Percentiles rank a stretch among this genome's conserved stretches.
phyloP scores from a whole-genome alignment of 1,140 invertebrate species.

The Drosophila guanche region DNA sequence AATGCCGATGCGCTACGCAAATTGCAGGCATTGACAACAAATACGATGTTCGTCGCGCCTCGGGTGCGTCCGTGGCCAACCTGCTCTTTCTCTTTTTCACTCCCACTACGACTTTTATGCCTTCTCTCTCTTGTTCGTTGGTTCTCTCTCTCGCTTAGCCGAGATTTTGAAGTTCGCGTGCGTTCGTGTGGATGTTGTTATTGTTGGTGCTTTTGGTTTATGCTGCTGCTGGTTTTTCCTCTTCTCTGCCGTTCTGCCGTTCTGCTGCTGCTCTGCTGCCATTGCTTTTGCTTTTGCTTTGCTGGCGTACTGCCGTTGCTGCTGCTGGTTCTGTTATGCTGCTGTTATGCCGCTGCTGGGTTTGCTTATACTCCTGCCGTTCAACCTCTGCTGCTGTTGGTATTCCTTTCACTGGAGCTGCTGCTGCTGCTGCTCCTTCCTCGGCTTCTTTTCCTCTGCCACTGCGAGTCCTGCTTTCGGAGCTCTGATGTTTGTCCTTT shows the following conservation, averaged over 20 bases:
- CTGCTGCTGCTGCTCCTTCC: constrained; percentile 45
- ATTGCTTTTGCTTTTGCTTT: constrained; percentile 5
- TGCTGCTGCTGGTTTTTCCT: too few species aligned
- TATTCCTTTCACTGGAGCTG: constrained; percentile 2
- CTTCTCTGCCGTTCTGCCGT: too few species aligned
- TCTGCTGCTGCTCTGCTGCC: too few species aligned
- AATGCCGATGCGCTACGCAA: constrained; percentile 76
- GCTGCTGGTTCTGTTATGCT: constrained; percentile 7
- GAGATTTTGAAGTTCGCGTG: constrained; percentile 30
- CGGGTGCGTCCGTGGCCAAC: constrained; percentile 14
- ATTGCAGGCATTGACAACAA: constrained; percentile 65
- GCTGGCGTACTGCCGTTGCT: constrained; percentile 34
- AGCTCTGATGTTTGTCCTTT: constrained; percentile 76
- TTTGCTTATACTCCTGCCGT: constrained; percentile 13
- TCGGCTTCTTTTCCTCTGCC: constrained; percentile 13
- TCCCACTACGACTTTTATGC: constrained; percentile 1
- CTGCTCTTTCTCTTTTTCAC: constrained; percentile 25
- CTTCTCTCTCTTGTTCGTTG: constrained; percentile 20
- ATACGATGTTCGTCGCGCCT: constrained; percentile 20
- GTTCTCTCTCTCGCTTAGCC: constrained; percentile 38
- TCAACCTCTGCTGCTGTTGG: constrained; percentile 22
- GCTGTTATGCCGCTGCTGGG: constrained; percentile 1
- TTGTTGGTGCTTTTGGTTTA: too few species aligned
- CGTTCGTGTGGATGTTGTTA: too few species aligned
- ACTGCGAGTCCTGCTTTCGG: constrained; percentile 27